Evolutionary conservation across 2,888 invertebrate species (phyloP).

Genomic region (Ennomos erosarius): DNA sequence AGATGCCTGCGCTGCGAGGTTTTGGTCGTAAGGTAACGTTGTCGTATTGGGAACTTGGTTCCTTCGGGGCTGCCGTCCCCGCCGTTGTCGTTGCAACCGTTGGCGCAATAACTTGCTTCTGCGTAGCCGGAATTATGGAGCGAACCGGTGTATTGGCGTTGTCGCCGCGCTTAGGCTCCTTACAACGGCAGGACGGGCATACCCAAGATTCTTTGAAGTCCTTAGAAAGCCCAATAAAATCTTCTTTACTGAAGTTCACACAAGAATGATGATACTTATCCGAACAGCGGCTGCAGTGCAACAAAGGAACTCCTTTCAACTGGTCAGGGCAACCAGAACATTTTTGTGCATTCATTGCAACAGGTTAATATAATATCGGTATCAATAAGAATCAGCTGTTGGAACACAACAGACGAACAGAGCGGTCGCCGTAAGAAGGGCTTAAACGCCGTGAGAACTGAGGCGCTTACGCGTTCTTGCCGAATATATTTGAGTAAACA

Average conservation of each 20-base stretch:
- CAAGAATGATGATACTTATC: conserved; percentile 1
- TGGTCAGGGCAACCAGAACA: not conserved
- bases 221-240: not conserved
- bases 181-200: not conserved
- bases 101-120: not conserved
- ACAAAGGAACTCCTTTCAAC: not conserved
- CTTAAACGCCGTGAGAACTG: too few relatives aligned
- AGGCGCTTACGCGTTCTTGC: too few relatives aligned
- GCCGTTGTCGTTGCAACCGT: not conserved
- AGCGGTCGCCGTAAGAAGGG: too few relatives aligned
- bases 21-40: not conserved
- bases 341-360: too few relatives aligned
- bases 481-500: too few relatives aligned
- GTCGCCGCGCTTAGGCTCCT: not conserved
- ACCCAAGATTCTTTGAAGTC: not conserved
- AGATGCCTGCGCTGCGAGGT: not conserved
- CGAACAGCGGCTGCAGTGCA: not conserved
- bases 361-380: too few relatives aligned
- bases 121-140: not conserved
- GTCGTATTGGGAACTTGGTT: not conserved
- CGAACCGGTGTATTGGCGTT: not conserved
- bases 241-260: not conserved
- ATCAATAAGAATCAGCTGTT: too few relatives aligned
- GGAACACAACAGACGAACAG: too few relatives aligned
- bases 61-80: too few relatives aligned